Conservation (phyloP, 2,113 vertebrate genomes). For the Sterrhoptilus dennistouni region DNA sequence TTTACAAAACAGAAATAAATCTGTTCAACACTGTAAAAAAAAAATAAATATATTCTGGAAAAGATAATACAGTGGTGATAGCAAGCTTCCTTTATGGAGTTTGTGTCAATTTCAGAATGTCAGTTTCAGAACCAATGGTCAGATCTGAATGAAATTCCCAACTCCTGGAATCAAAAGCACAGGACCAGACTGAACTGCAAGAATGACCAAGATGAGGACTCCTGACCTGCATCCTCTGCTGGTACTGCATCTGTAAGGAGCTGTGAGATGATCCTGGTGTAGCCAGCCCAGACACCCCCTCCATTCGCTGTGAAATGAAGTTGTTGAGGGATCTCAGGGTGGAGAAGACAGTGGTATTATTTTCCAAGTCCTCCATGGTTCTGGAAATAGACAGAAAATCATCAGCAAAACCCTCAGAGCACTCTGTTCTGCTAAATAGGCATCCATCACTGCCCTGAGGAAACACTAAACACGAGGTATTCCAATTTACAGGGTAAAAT, state of each 20-base stretch:
- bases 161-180: neutral
- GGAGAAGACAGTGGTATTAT: slow-evolving; percentile 88
- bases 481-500: neutral
- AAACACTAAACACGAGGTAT: neutral
- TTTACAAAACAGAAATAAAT: neutral
- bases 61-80: neutral
- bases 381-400: neutral
- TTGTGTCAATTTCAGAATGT: neutral
- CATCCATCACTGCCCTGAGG: neutral
- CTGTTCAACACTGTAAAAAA: neutral
- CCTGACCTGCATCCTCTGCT: slow-evolving; percentile 87
- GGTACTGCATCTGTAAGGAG: slow-evolving; percentile 83
- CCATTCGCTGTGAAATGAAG: slow-evolving; percentile 80
- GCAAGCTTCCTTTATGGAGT: neutral
- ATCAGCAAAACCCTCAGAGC: neutral
- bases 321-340: slow-evolving; percentile 89
- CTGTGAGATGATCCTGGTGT: neutral
- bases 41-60: neutral
- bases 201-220: neutral
- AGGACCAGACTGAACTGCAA: neutral
- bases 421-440: neutral
- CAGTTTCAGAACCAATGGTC: neutral
- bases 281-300: slow-evolving; percentile 52
- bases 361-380: slow-evolving; percentile 81
- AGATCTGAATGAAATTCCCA: neutral